A percentile compares a stretch with the other conserved stretches of the same genome.
These are phyloP conservation scores for Ditula angustiorana DNA, from an alignment of 2,888 invertebrate species.

Conservation along the genomic window DNA sequence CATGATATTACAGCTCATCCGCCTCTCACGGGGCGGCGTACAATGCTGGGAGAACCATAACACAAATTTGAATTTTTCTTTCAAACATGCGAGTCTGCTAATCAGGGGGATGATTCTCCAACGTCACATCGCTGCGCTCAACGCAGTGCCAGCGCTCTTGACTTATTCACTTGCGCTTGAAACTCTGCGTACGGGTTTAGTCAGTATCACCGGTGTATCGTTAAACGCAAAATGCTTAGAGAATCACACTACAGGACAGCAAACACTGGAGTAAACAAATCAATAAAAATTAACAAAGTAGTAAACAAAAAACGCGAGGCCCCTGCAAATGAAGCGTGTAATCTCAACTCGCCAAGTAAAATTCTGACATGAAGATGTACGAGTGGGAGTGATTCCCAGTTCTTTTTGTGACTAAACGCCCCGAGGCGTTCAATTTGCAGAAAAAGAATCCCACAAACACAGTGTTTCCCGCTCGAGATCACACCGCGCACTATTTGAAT, in stretches of 20 bases:
- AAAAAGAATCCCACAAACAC: constrained; percentile 82
- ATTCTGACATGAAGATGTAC: constrained; percentile 53
- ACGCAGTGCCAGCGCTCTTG: no score
- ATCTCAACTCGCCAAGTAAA: constrained; percentile 59
- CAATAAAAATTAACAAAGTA: constrained; percentile 18
- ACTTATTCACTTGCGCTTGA: no score
- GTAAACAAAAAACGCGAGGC: background rate
- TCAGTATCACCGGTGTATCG: no score
- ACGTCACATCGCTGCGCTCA: no score
- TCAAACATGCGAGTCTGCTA: constrained; percentile 59
- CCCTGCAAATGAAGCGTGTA: constrained; percentile 67
- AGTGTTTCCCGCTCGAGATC: constrained; percentile 78
- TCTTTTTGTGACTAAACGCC: constrained; percentile 75
- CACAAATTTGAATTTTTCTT: constrained; percentile 64
- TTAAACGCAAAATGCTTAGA: no score
- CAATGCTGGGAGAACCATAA: constrained; percentile 69
- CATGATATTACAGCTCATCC: constrained; percentile 78
- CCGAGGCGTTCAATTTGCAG: constrained; percentile 82
- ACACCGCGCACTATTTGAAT: constrained; percentile 84
- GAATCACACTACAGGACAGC: no score
- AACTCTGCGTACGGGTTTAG: no score
- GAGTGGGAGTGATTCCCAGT: constrained; percentile 54
- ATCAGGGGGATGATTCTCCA: no score
- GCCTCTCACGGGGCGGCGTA: constrained; percentile 56
- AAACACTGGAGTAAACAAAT: constrained; percentile 44